Percentiles rank a stretch among this genome's conserved stretches.
Evolutionary conservation across 2,888 invertebrate genomes (phyloP).

Genomic region (Tinea trinotella): DNA sequence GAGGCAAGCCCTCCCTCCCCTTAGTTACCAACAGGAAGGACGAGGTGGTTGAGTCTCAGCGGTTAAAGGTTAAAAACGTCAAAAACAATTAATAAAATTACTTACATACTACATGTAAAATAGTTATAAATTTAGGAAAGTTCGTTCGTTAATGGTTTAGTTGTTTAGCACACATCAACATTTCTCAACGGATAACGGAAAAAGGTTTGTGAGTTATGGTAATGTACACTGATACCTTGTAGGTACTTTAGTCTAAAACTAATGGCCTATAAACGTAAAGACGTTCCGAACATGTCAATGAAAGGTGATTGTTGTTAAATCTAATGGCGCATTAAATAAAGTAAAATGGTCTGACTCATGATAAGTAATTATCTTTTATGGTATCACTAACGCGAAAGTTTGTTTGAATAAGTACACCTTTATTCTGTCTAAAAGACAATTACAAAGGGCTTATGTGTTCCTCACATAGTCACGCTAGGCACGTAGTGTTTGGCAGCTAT

Average conservation of each 20-base stretch:
- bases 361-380: constrained; percentile 32
- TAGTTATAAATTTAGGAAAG: not conserved
- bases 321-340: constrained; percentile 62
- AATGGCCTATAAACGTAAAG: constrained; percentile 59
- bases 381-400: not conserved
- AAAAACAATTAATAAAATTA: no score
- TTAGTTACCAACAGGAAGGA: no score
- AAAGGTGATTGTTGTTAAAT: constrained; percentile 67
- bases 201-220: constrained; percentile 20
- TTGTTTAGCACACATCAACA: constrained; percentile 4
- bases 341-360: constrained; percentile 43
- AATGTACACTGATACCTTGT: constrained; percentile 14
- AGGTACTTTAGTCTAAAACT: constrained; percentile 28
- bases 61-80: no score
- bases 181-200: constrained; percentile 13
- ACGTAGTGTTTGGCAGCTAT: no score
- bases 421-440: no score
- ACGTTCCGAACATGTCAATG: constrained; percentile 56
- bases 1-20: no score
- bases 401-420: no score
- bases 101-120: not conserved
- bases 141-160: not conserved
- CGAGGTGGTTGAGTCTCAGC: no score
- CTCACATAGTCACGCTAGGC: no score
- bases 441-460: no score